A percentile compares a stretch with the other conserved stretches of the same genome.
Conservation (phyloP, 2,113 vertebrate species). For the Triplophysa dalaica region DNA sequence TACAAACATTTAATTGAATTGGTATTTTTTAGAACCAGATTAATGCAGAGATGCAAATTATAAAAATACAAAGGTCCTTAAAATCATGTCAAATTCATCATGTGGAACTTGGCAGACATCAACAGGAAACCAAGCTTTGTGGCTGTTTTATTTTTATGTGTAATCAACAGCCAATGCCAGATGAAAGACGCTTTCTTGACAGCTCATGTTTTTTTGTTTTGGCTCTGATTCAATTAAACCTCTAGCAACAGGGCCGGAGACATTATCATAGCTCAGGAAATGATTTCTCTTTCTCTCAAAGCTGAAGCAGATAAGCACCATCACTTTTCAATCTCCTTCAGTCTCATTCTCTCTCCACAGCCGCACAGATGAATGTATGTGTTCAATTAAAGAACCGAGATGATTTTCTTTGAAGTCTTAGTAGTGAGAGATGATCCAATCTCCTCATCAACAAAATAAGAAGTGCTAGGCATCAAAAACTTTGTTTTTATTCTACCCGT, state of each 20-base stretch:
- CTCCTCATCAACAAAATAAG: constrained; percentile 26
- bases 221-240: constrained; percentile 51
- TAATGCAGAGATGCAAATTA: background rate
- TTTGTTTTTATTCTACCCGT: background rate
- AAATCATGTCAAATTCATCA: constrained; percentile 18
- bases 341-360: constrained; percentile 53
- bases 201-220: background rate
- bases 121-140: background rate
- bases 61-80: constrained; percentile 5
- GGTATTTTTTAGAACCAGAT: no score
- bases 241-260: constrained; percentile 44
- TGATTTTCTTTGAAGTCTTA: constrained; percentile 61
- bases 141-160: background rate
- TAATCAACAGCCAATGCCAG: background rate
- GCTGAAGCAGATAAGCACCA: constrained; percentile 61
- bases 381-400: constrained; percentile 60
- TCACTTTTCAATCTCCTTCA: constrained; percentile 42
- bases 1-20: no score
- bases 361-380: constrained; percentile 67
- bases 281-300: constrained; percentile 63
- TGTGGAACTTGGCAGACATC: background rate
- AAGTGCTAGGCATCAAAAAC: constrained; percentile 2
- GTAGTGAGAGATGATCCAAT: constrained; percentile 14
- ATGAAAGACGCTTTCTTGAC: background rate
- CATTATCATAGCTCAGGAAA: constrained; percentile 64